Conservation (phyloP, 2,888 invertebrate genomes). For the Drosophila pullipes region DNA sequence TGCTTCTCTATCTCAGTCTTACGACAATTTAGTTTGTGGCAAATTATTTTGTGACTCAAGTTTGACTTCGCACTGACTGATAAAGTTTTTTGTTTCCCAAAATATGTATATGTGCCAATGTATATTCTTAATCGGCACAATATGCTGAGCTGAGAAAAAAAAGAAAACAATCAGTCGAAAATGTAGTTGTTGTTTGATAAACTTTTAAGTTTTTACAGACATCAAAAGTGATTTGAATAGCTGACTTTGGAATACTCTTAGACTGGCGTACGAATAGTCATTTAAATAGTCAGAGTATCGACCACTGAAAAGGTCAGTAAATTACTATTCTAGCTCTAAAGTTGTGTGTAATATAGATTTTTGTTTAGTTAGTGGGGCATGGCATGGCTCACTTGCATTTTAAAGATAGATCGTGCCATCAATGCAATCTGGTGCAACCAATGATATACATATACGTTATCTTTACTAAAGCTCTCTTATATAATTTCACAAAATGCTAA, state of each 20-base stretch:
- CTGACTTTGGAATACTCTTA: not conserved
- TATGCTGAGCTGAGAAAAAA: not conserved
- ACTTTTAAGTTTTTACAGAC: not conserved
- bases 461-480: not conserved
- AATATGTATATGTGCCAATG: not conserved
- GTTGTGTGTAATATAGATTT: not conserved
- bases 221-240: not conserved
- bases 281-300: not conserved
- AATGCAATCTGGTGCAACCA: too few species aligned
- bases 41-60: constrained; percentile 55
- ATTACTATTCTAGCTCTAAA: not conserved
- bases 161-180: not conserved
- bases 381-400: not conserved
- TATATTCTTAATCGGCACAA: not conserved
- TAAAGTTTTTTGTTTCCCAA: constrained; percentile 39
- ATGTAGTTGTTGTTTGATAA: not conserved
- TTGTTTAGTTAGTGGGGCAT: not conserved
- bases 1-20: constrained; percentile 5
- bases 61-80: constrained; percentile 19
- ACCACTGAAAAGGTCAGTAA: not conserved
- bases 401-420: too few species aligned
- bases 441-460: not conserved
- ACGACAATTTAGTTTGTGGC: constrained; percentile 49
- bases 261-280: not conserved
- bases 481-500: not conserved